These are phyloP conservation scores for Petrocephalus microphthalmus DNA, from an alignment of 2,113 vertebrate species.

Conservation along the genomic window DNA sequence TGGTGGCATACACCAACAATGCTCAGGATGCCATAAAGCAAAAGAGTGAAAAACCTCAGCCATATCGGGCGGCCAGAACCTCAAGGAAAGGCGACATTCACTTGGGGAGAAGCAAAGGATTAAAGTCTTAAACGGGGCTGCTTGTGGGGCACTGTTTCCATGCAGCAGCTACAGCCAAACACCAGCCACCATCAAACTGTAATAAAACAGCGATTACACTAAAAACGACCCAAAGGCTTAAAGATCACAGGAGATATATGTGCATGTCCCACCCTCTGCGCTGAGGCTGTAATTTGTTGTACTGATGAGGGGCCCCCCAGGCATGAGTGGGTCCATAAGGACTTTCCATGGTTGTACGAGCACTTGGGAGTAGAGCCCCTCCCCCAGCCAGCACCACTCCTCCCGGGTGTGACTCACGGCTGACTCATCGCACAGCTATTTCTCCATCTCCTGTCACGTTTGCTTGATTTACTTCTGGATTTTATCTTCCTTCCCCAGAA, in stretches of 20 bases:
- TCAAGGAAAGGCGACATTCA: not conserved
- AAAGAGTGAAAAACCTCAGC: not conserved
- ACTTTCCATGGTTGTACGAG: not conserved
- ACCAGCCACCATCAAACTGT: not conserved
- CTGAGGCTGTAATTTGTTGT: not conserved
- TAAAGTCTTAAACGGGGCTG: not conserved
- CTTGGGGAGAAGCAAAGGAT: not conserved
- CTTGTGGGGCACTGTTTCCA: not conserved
- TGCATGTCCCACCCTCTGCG: not conserved
- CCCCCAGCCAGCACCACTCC: not conserved
- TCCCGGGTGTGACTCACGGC: constrained; percentile 44
- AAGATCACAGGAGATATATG: not conserved
- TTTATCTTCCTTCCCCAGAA: constrained; percentile 29
- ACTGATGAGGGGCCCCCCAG: not conserved
- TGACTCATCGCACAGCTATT: constrained; percentile 65
- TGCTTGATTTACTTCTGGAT: constrained; percentile 45
- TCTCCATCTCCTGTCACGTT: constrained; percentile 63
- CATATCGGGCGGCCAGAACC: not conserved
- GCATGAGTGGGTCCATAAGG: not conserved
- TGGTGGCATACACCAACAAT: not conserved
- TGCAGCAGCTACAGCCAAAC: not conserved
- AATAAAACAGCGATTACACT: not conserved
- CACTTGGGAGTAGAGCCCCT: not conserved
- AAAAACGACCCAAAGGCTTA: not conserved
- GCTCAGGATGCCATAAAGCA: not conserved